Evolutionary conservation across 2,797 vertebrate genomes (phyloP).

Genomic region (Pteropus rufus): DNA sequence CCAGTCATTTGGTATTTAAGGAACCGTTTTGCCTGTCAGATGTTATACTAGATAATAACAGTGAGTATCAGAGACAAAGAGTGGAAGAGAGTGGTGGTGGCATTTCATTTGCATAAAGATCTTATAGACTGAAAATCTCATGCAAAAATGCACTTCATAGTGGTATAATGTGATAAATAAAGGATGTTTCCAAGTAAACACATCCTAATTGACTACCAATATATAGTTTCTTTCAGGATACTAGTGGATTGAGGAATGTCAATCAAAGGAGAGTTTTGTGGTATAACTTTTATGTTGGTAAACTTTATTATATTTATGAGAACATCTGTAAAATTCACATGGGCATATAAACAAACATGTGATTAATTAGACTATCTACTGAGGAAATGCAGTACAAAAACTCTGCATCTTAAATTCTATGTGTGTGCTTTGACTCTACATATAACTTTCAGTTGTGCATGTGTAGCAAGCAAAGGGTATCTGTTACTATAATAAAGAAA

Average conservation of each 20-base stretch:
- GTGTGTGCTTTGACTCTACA: not conserved
- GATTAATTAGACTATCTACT: not conserved
- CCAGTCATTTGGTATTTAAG: not conserved
- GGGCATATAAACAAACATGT: not conserved
- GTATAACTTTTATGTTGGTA: not conserved
- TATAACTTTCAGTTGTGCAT: not conserved
- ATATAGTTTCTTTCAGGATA: not conserved
- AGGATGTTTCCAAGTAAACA: not conserved
- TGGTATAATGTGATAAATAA: not conserved
- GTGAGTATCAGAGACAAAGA: not conserved
- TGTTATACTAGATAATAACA: not conserved
- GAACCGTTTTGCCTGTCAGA: not conserved
- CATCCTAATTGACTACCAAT: not conserved
- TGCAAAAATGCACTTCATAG: not conserved
- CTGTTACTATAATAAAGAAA: not conserved
- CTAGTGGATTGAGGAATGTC: not conserved
- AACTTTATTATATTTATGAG: not conserved
- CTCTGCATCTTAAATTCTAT: not conserved
- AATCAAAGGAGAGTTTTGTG: not conserved
- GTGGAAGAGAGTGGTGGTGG: not conserved
- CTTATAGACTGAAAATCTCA: not conserved
- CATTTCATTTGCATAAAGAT: not conserved
- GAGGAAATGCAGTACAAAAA: not conserved
- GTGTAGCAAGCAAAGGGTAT: not conserved
- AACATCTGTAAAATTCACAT: not conserved